Evolutionary conservation across 2,888 invertebrate genomes (phyloP), one percentile per base, ranked within the genome.

Genomic region (Abscondita cerata): DNA sequence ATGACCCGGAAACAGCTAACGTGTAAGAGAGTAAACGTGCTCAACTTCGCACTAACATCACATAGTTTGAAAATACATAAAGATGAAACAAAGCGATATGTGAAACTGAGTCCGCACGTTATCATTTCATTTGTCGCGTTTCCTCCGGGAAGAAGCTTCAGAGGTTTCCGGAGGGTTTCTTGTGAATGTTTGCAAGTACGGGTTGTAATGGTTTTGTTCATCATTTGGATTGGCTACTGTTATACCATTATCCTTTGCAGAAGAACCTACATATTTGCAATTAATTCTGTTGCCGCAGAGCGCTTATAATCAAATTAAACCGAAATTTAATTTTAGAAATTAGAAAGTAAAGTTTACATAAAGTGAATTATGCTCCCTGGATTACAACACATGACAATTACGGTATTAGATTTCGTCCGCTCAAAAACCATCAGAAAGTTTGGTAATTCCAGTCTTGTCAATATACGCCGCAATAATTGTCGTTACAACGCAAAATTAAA

Each of bases 11-110:
- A 78, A 78, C 78, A 77, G 76, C 74, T 74, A 75, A 76, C 76
- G 76, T 76, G 79, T 75, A 75, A 75, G 74, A 73, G 69, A 75
- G 66, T 62, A 72, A 71, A 75, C 76, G 75, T 75, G 76, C 74
- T 73, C 59, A 52, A 62, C 62, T 62, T 62, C 54, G 54, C 59
- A 54, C 59, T 66, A 64, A 57, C 69, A 62, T 64, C 65, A 70
- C 66, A 69, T 70, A 72, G 67, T 75, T 76, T 72, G 73, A 76
- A 78, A 78, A 78, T 75, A 76, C 76, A 76, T 77, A 77, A 76
- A 78, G 78, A 79, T 78, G 75, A 76, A 76, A 78, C 76, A 76
- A 74, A 73, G 75, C 75, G 76, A 78, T 78, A 77, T 74, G 73
- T 72, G 72, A 72, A 75, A 73, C 70, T 70, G 69, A 73, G 69